A percentile compares a stretch with the other conserved stretches of the same genome.
phyloP scores from a whole-genome alignment of 2,797 vertebrate species.

The Sebastes diaconus region DNA sequence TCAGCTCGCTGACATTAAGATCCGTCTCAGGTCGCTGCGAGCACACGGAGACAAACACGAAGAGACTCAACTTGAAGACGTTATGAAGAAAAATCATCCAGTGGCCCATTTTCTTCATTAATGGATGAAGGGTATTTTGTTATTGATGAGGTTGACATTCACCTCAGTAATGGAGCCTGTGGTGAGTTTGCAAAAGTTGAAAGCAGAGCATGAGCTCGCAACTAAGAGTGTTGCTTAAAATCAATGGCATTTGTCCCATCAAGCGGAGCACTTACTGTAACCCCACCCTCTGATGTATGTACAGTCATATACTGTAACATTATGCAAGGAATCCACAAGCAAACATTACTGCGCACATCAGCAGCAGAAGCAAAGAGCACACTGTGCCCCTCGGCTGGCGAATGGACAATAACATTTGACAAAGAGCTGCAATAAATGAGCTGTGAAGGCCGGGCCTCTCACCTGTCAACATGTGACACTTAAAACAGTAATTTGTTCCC shows the following conservation, averaged over 20 bases:
- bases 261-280: constrained; percentile 35
- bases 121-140: constrained; percentile 24
- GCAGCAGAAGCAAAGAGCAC: not conserved
- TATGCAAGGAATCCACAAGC: constrained; percentile 30
- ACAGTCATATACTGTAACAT: constrained; percentile 4
- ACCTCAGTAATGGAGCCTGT: constrained; percentile 52
- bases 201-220: constrained; percentile 24
- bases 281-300: not conserved
- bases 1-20: constrained; percentile 51
- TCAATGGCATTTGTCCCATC: constrained; percentile 46
- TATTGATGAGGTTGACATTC: constrained; percentile 70
- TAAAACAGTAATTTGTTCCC: constrained; percentile 69
- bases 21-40: constrained; percentile 43
- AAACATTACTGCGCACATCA: constrained; percentile 6
- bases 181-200: constrained; percentile 58
- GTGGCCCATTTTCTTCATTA: constrained; percentile 19
- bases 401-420: constrained; percentile 60
- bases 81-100: constrained; percentile 26
- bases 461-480: constrained; percentile 78
- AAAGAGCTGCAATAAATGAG: constrained; percentile 74
- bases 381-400: constrained; percentile 7
- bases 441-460: constrained; percentile 73
- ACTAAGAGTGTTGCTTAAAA: constrained; percentile 36
- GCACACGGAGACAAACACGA: not conserved
- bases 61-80: constrained; percentile 5